Percentiles rank a stretch among this genome's conserved stretches.
These are phyloP conservation scores for Poeciliopsis presidionis DNA, from an alignment of 2,797 vertebrate genomes.

Conservation along the genomic window DNA sequence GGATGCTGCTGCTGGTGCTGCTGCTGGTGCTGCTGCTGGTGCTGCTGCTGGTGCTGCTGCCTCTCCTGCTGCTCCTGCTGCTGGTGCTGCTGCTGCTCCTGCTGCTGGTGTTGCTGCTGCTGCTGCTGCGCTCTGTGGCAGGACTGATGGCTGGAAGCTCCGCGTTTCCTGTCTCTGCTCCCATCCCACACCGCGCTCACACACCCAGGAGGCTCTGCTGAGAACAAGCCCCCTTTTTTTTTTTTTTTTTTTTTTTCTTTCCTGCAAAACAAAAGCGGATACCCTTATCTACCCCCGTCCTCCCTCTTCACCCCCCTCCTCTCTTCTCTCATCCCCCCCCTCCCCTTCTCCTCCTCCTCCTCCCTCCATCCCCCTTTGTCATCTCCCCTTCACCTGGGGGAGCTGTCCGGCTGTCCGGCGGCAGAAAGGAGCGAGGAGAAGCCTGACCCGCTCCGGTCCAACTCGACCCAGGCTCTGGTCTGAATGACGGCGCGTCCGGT, in stretches of 20 bases:
- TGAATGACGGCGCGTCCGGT: neutral
- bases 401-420: slow-evolving; percentile 28
- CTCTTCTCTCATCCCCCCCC: neutral
- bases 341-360: too few relatives aligned
- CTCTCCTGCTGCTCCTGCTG: slow-evolving; percentile 35
- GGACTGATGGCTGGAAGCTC: slow-evolving; percentile 57
- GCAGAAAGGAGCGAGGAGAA: slow-evolving; percentile 42
- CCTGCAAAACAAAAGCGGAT: slow-evolving; percentile 82
- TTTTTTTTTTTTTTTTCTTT: slow-evolving; percentile 64
- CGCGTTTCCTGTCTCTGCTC: slow-evolving; percentile 72
- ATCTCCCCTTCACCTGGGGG: slow-evolving; percentile 79
- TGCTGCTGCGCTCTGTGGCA: slow-evolving; percentile 66
- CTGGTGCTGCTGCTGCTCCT: slow-evolving; percentile 29
- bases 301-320: slow-evolving; percentile 24
- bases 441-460: slow-evolving; percentile 9
- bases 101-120: slow-evolving; percentile 55
- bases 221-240: slow-evolving; percentile 82
- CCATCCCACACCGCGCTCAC: slow-evolving; percentile 76
- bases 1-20: slow-evolving; percentile 40
- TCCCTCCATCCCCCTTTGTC: slow-evolving; percentile 62
- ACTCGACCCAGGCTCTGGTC: neutral
- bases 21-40: too few relatives aligned
- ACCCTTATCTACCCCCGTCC: slow-evolving; percentile 26
- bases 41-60: slow-evolving; percentile 39
- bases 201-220: slow-evolving; percentile 73